phyloP scores from a whole-genome alignment of 2,113 vertebrate species.

The Echinops telfairi region DNA sequence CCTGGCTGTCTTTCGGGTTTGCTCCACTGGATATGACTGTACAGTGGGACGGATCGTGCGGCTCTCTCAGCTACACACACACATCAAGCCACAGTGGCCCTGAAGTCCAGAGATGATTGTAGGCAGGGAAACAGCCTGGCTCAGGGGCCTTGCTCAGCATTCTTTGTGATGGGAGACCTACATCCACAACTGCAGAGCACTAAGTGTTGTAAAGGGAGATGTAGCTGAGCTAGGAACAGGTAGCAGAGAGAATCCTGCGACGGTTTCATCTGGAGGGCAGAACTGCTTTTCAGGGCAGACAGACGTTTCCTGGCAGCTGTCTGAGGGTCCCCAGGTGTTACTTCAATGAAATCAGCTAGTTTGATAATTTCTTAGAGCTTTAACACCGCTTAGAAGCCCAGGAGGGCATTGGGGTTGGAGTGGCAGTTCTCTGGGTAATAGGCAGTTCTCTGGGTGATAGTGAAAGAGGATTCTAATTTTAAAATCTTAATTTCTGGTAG shows the following conservation, averaged over 20 bases:
- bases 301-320: constrained; percentile 44
- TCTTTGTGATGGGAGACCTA: neutral
- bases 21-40: constrained; percentile 57
- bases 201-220: constrained; percentile 15
- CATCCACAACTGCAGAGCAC: neutral
- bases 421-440: neutral
- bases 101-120: constrained; percentile 49
- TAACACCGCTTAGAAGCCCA: neutral
- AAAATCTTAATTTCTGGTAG: constrained; percentile 47
- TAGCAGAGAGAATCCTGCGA: neutral
- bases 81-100: constrained; percentile 40
- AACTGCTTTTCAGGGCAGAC: neutral
- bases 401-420: neutral
- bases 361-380: neutral
- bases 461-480: constrained; percentile 37
- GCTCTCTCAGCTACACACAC: constrained; percentile 39
- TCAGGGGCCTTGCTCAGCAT: neutral
- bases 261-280: neutral
- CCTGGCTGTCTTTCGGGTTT: constrained; percentile 73
- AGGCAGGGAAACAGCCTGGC: neutral
- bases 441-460: neutral
- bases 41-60: constrained; percentile 2
- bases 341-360: neutral
- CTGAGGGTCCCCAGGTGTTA: neutral
- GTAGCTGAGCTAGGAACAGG: neutral